phyloP scores from a whole-genome alignment of 92 coral and sea anemone species.

The Virgularia gustaviana region DNA sequence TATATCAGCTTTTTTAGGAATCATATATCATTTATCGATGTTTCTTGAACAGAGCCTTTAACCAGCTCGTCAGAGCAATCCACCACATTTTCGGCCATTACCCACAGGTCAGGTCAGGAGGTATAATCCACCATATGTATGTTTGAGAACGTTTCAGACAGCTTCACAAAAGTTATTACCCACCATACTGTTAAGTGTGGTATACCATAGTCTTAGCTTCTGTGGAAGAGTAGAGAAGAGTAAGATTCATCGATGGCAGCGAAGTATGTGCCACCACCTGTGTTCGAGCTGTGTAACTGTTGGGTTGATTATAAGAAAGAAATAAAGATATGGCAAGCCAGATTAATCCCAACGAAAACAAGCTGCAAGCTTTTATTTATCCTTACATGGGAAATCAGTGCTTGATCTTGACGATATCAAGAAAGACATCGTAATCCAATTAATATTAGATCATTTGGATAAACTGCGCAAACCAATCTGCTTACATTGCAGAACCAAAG shows the following conservation, averaged over 20 bases:
- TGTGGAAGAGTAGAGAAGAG: not conserved
- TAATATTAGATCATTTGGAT: slow-evolving; percentile 32
- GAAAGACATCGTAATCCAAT: slow-evolving; percentile 15
- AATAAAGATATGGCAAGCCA: slow-evolving; percentile 25
- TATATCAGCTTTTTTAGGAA: no score
- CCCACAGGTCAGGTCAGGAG: no score
- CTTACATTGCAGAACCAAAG: slow-evolving; percentile 13
- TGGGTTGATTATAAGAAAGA: slow-evolving; percentile 18
- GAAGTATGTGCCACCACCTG: slow-evolving; percentile 3
- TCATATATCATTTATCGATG: no score
- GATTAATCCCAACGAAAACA: not conserved
- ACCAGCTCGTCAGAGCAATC: no score
- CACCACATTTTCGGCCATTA: no score
- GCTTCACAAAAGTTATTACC: no score
- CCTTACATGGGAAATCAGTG: slow-evolving; percentile 18
- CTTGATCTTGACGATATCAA: slow-evolving; percentile 16
- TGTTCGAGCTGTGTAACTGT: not conserved
- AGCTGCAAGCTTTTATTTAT: slow-evolving; percentile 10
- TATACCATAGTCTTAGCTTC: no score
- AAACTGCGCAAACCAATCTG: slow-evolving; percentile 24
- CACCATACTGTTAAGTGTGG: no score
- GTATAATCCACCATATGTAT: no score
- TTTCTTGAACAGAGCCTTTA: no score
- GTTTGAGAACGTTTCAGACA: no score
- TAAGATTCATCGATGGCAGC: not conserved